Percentiles rank a stretch among this genome's conserved stretches.
Evolutionary conservation across 1,140 invertebrate species (phyloP).

Genomic region (Himalopsyche phryganea): DNA sequence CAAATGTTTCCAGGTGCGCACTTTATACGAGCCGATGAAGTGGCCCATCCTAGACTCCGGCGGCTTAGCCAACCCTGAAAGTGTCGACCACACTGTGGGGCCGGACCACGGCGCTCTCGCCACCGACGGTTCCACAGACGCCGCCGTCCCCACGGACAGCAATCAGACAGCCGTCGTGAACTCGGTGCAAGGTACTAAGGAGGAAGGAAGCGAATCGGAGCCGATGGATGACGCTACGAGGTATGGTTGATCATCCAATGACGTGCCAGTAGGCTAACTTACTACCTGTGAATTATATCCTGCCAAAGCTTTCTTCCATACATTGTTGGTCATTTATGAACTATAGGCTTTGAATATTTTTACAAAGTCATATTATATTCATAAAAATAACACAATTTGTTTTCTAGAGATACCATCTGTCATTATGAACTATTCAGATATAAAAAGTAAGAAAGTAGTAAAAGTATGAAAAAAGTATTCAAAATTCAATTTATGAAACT

Average conservation of each 20-base stretch:
- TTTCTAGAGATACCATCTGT: too few relatives aligned
- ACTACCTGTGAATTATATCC: too few relatives aligned
- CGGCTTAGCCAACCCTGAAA: constrained; percentile 15
- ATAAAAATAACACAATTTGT: too few relatives aligned
- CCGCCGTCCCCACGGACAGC: constrained; percentile 22
- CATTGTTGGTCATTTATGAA: too few relatives aligned
- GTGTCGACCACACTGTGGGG: background rate
- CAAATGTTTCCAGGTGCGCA: constrained; percentile 68
- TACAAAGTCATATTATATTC: too few relatives aligned
- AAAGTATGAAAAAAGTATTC: too few relatives aligned
- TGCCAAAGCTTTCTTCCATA: too few relatives aligned
- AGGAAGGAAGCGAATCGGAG: background rate
- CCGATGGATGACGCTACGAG: background rate
- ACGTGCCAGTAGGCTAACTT: too few relatives aligned
- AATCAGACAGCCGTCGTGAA: background rate
- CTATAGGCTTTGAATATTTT: too few relatives aligned
- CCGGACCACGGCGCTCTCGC: constrained; percentile 39
- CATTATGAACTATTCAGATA: too few relatives aligned
- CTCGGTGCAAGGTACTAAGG: background rate
- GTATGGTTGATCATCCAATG: background rate
- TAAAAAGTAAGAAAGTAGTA: too few relatives aligned
- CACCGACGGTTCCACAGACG: constrained; percentile 54
- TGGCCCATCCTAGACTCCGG: constrained; percentile 77
- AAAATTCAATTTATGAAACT: too few relatives aligned
- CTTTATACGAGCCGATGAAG: constrained; percentile 72